phyloP scores from a whole-genome alignment of 2,888 invertebrate genomes.

The Chironomus riparius region DNA sequence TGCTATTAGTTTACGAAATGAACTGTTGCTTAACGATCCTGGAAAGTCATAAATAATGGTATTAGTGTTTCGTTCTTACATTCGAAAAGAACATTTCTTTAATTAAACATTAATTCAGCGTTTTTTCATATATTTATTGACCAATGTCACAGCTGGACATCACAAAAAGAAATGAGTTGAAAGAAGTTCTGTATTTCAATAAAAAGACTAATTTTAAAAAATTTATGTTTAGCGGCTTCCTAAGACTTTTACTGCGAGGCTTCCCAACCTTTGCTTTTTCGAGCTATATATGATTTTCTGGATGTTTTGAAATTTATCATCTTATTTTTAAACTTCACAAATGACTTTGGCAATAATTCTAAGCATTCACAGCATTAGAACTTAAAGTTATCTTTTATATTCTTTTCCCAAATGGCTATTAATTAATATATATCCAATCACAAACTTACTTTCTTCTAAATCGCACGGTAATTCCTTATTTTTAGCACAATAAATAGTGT shows the following conservation, averaged over 20 bases:
- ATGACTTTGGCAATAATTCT: no score
- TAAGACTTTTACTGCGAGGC: not conserved
- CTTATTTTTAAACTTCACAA: no score
- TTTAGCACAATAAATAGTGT: no score
- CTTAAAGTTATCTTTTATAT: no score
- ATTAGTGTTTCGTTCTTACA: not conserved
- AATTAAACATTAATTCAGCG: slow-evolving; percentile 23
- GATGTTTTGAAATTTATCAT: no score
- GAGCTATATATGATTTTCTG: no score
- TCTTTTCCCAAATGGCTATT: no score
- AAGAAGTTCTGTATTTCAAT: not conserved
- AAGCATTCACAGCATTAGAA: no score
- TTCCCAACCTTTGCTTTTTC: not conserved
- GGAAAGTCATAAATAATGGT: slow-evolving; percentile 16
- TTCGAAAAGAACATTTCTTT: slow-evolving; percentile 1
- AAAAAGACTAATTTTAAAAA: not conserved
- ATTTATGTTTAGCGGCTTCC: slow-evolving; percentile 2
- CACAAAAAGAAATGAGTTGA: not conserved
- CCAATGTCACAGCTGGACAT: slow-evolving; percentile 6
- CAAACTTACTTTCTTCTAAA: no score
- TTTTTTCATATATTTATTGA: not conserved
- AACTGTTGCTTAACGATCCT: not conserved
- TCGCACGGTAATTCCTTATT: no score
- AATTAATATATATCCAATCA: no score
- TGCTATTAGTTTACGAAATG: not conserved